Evolutionary conservation across 2,888 invertebrate genomes (phyloP), one percentile per base, ranked within the genome.

Genomic region (Lordiphosa fenestrarum): DNA sequence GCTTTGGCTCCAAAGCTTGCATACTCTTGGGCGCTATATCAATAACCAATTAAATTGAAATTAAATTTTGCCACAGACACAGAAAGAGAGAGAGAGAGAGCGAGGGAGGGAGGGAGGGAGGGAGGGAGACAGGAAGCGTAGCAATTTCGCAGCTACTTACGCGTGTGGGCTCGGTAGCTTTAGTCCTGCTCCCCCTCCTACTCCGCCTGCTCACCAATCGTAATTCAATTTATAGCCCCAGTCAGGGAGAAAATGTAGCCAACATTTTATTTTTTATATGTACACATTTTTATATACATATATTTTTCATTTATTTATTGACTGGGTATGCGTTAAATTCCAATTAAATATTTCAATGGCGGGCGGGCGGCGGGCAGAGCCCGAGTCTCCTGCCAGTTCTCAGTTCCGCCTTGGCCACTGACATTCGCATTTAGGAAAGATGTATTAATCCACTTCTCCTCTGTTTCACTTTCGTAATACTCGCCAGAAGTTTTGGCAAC

Each of bases 301-400:
- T 52, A 56, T 55, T 37, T 12, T 52, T 63, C 58, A 71, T 66
- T 70, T 77, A 83, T 77, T 77, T 84, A 84, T 77, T 73, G 84
- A 73, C 84, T 80, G 50, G 83, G 69, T 75, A 82, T 75, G 71
- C 84, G 80, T 80, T 80, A 80, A 80, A 80, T 80, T 80, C 75
- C 80, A 80, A 80, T 80, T 84, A 80, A 82, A 80, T 80, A 84
- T 84, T 84, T 84, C 80, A 82, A 82, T 84, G 64, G 78, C 75
- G 15, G 56, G 38, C 41, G 25, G 23, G 44, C 21, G 56, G 38
- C 41, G 25, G 23, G 44, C 25, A 57, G 39, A 38, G 39, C 10
- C 12, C 25, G 53, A 55, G 52, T 58, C 58, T 50, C 38, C 52
- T 15, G 15, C 44, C 58, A 68, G 52, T 62, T 55, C 55, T 47